Conservation (phyloP, 2,888 invertebrate species). For the Diadromus collaris region DNA sequence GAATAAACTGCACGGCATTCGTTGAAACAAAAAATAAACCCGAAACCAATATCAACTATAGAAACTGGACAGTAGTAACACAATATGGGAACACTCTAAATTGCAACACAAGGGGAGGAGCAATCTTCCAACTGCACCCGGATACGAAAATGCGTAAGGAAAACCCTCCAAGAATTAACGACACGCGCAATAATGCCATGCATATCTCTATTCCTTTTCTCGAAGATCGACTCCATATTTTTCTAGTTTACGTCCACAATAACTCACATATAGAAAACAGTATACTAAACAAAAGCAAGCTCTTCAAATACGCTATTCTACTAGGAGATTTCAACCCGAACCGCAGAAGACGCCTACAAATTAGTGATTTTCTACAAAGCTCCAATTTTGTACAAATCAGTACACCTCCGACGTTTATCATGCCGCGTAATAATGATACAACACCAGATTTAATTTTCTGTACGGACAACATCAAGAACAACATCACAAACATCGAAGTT, state of each 20-base stretch:
- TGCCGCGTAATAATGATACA: slow-evolving; percentile 13
- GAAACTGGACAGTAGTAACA: slow-evolving; percentile 5
- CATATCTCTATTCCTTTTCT: slow-evolving; percentile 11
- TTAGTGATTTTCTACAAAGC: not conserved
- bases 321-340: too few species aligned
- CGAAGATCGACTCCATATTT: slow-evolving; percentile 24
- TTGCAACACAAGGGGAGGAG: slow-evolving; percentile 24
- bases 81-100: too few species aligned
- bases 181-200: slow-evolving; percentile 1
- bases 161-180: slow-evolving; percentile 14
- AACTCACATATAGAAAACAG: slow-evolving; percentile 8
- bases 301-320: not conserved
- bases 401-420: slow-evolving; percentile 8
- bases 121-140: slow-evolving; percentile 16
- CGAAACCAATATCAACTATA: too few species aligned
- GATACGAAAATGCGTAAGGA: too few species aligned
- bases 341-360: not conserved
- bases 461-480: slow-evolving; percentile 5
- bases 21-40: too few species aligned
- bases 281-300: not conserved
- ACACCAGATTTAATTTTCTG: slow-evolving; percentile 8
- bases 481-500: not conserved
- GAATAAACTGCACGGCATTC: slow-evolving; percentile 27
- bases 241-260: slow-evolving; percentile 24
- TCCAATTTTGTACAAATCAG: not conserved